phyloP scores from a whole-genome alignment of 2,888 invertebrate species.

The Euspilapteryx auroguttella region DNA sequence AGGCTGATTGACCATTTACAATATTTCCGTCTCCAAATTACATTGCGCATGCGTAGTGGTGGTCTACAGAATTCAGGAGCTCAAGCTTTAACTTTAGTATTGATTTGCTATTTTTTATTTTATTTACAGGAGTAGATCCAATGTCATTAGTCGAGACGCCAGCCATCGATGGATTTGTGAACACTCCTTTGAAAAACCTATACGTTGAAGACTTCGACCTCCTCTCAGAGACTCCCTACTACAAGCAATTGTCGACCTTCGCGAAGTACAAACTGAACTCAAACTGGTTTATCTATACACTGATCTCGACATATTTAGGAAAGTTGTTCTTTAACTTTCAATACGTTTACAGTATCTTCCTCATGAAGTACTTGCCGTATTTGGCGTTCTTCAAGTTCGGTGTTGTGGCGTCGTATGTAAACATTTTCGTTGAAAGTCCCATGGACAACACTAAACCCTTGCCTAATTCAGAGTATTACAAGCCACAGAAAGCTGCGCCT shows the following conservation, averaged over 20 bases:
- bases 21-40: too few relatives aligned
- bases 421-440: constrained; percentile 51
- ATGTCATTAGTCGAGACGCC: constrained; percentile 18
- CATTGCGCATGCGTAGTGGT: too few relatives aligned
- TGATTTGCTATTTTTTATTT: neutral
- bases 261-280: constrained; percentile 25
- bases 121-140: constrained; percentile 25
- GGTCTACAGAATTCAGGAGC: neutral
- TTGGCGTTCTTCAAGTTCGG: constrained; percentile 70
- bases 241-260: constrained; percentile 27
- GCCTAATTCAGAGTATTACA: constrained; percentile 27
- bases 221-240: constrained; percentile 36
- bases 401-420: constrained; percentile 58
- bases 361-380: constrained; percentile 70
- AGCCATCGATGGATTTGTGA: constrained; percentile 21
- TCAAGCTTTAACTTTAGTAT: neutral
- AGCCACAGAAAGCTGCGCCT: constrained; percentile 13
- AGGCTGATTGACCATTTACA: too few relatives aligned
- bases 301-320: constrained; percentile 51
- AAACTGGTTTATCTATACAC: constrained; percentile 11
- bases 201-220: constrained; percentile 38
- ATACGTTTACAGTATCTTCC: constrained; percentile 57
- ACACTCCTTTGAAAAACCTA: constrained; percentile 18
- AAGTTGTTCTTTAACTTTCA: constrained; percentile 65
- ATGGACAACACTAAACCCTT: constrained; percentile 26